Conservation (phyloP, 2,888 invertebrate species). For the Amblyjoppa proteus region DNA sequence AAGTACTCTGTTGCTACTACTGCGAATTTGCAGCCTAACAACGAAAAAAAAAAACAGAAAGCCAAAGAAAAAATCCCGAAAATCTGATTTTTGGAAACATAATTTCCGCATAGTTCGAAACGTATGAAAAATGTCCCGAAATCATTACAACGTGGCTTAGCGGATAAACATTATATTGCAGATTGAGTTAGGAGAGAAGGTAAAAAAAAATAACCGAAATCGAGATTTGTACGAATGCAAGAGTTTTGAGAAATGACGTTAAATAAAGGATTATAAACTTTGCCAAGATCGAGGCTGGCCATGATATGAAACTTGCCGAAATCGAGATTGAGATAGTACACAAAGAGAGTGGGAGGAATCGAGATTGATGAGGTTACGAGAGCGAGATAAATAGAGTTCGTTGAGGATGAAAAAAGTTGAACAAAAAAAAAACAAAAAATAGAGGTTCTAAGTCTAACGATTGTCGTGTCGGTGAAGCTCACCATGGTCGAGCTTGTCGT, state of each 20-base stretch:
- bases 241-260: background rate
- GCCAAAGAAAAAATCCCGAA: background rate
- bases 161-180: background rate
- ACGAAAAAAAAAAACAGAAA: background rate
- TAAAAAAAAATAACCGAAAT: background rate
- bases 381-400: no score
- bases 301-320: background rate
- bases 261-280: background rate
- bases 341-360: background rate
- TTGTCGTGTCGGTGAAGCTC: conserved; percentile 41
- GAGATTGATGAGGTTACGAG: background rate
- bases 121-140: background rate
- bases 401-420: background rate
- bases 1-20: background rate
- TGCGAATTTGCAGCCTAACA: background rate
- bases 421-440: background rate
- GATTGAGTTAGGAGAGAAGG: background rate
- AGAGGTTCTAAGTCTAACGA: conserved; percentile 5
- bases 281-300: background rate
- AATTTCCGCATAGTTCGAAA: background rate
- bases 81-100: background rate
- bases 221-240: background rate
- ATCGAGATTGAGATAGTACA: background rate
- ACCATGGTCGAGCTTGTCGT: conserved; percentile 67
- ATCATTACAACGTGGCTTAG: background rate